A percentile compares a stretch with the other conserved stretches of the same genome.
Evolutionary conservation across 2,797 vertebrate genomes (phyloP).

Genomic region (Megalops cyprinoides): DNA sequence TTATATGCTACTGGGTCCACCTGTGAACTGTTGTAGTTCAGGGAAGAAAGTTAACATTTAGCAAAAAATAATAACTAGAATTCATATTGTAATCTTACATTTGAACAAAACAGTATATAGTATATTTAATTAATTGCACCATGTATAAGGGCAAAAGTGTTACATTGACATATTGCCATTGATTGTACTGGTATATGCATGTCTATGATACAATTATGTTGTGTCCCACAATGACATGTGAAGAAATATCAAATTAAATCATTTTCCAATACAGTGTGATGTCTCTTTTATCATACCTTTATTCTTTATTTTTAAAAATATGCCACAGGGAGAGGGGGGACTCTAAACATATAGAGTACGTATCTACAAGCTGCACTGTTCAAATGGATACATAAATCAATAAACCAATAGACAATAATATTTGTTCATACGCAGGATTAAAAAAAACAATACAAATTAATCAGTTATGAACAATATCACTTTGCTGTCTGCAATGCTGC

Average conservation of each 20-base stretch:
- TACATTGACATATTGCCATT: not conserved
- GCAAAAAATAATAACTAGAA: not conserved
- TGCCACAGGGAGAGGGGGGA: no score
- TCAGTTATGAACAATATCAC: no score
- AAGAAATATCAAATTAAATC: not conserved
- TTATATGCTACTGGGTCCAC: slow-evolving; percentile 6
- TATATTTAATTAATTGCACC: slow-evolving; percentile 10
- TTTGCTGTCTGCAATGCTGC: no score
- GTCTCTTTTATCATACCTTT: not conserved
- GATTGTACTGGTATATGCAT: not conserved
- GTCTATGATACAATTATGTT: not conserved
- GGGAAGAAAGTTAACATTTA: not conserved
- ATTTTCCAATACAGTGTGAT: not conserved
- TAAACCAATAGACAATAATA: not conserved
- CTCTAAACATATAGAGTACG: no score
- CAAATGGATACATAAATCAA: not conserved
- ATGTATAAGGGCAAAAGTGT: not conserved
- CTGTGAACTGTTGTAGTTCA: slow-evolving; percentile 4
- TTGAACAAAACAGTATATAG: not conserved
- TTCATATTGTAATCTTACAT: slow-evolving; percentile 2
- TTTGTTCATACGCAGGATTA: no score
- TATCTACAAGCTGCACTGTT: no score
- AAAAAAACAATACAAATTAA: no score
- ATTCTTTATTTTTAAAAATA: no score
- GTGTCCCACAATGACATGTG: not conserved